A percentile compares a stretch with the other conserved stretches of the same genome.
Conservation (phyloP, 2,113 vertebrate species). For the Orycteropus afer region DNA sequence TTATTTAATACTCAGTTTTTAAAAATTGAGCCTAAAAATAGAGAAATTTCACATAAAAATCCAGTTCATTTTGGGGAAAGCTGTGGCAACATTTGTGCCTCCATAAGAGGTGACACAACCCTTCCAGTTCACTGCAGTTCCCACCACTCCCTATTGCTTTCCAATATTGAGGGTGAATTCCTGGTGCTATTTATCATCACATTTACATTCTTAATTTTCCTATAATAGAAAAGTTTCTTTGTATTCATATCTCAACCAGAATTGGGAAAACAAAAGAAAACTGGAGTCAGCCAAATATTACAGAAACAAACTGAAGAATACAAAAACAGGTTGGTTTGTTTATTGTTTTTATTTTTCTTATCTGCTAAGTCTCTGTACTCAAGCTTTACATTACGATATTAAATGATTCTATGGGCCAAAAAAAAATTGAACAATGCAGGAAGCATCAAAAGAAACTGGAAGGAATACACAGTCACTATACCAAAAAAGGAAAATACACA, state of each 20-base stretch:
- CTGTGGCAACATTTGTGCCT: neutral
- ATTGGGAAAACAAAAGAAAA: slow-evolving; percentile 17
- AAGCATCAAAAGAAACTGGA: too few relatives aligned
- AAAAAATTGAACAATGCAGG: too few relatives aligned
- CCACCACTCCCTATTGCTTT: neutral
- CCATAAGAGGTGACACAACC: neutral
- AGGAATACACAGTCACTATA: too few relatives aligned
- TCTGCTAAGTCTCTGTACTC: neutral
- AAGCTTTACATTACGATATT: too few relatives aligned
- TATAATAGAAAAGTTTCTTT: neutral
- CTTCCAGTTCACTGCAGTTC: neutral
- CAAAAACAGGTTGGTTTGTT: neutral
- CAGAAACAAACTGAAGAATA: too few relatives aligned
- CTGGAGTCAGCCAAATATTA: neutral
- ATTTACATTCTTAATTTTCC: neutral
- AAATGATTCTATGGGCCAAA: too few relatives aligned
- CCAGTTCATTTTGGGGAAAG: neutral
- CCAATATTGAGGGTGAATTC: neutral
- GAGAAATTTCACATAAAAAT: neutral
- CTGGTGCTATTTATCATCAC: neutral
- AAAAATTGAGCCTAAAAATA: slow-evolving; percentile 1
- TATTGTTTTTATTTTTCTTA: neutral
- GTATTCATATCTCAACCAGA: neutral
- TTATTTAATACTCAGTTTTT: slow-evolving; percentile 31
- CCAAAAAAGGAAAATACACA: too few relatives aligned